Evolutionary conservation across 2,113 vertebrate species (phyloP), one percentile per base, ranked within the genome.

Genomic region (Acrocephalus arundinaceus): DNA sequence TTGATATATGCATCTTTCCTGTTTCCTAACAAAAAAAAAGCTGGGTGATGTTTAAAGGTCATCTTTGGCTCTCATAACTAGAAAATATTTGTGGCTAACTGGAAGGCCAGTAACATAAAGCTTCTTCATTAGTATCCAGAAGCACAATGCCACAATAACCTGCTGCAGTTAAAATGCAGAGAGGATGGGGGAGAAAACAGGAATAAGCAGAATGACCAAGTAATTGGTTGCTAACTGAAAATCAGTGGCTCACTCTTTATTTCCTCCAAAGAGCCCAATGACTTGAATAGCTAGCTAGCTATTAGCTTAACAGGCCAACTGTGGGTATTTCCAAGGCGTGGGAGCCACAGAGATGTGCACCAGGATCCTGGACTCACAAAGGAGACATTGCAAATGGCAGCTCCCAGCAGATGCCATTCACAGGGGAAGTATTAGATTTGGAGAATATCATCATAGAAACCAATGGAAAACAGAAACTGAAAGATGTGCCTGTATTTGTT

Each of bases 1-100:
- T 94, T 91, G 77, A 93, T 78, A 74, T 19, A 67, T 28, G 62
- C 46, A 94, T 58, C 78, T 90, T 84, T 67, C 78, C 90, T 79
- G 25, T 67, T 94, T 71, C 61, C 75, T 46, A 68, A 81, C 35
- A 86, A 43, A 73, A 80, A 75, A 48, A 84, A 83, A 17, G 15
- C 20, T 76, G 37, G 54, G 35, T 77, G 67, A 80, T 39, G 63
- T 55, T 79, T 51, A 66, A 76, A 85, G 85, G 82, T 90, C 88
- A 92, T 46, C 37, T 83, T 80, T 83, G 58, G 35, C 77, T 71
- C 27, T 81, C 4, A 2, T 49, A 83, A 75, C 57, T 61, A 46
- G 75, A 88, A 94, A 57, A 81, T 19, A 80, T 46, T 62, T n/a
- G 33, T 82, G 59, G 63, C 63, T 87, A 68, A 65, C 41, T 59